phyloP scores from a whole-genome alignment of 2,113 vertebrate species.

The Murina feae region DNA sequence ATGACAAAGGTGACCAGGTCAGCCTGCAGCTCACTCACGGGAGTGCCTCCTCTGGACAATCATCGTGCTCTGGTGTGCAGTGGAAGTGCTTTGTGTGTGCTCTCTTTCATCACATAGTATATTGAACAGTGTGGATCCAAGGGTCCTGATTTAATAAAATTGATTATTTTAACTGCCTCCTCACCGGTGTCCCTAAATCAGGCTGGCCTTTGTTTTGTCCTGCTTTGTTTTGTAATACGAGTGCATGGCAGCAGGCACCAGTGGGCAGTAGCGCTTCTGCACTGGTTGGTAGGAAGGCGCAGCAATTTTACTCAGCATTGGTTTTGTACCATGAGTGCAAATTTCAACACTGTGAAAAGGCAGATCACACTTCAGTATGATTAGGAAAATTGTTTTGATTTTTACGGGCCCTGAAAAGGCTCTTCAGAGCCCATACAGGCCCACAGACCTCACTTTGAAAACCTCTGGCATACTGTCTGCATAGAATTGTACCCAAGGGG shows the following conservation, averaged over 20 bases:
- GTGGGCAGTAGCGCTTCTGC: neutral
- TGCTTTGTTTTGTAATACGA: neutral
- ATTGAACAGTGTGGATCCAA: neutral
- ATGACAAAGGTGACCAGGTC: neutral
- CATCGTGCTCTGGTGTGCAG: neutral
- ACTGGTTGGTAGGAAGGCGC: neutral
- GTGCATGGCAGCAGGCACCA: neutral
- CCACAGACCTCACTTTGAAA: neutral
- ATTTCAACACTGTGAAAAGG: neutral
- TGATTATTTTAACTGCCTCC: neutral
- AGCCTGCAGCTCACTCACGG: neutral
- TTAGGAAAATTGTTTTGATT: neutral
- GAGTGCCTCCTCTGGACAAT: neutral
- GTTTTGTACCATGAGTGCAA: neutral
- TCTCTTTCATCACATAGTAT: neutral
- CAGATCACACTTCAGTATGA: neutral
- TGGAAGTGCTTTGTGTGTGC: neutral
- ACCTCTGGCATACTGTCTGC: neutral
- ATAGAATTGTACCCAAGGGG: neutral
- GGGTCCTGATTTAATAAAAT: neutral
- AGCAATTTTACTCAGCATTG: neutral
- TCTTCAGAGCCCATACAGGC: neutral
- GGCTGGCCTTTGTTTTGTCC: neutral
- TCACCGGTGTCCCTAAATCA: neutral
- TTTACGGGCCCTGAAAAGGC: neutral